Evolutionary conservation across 2,113 vertebrate genomes (phyloP), one percentile per base, ranked within the genome.

Genomic region (Pseudolaguvia tuberculata): DNA sequence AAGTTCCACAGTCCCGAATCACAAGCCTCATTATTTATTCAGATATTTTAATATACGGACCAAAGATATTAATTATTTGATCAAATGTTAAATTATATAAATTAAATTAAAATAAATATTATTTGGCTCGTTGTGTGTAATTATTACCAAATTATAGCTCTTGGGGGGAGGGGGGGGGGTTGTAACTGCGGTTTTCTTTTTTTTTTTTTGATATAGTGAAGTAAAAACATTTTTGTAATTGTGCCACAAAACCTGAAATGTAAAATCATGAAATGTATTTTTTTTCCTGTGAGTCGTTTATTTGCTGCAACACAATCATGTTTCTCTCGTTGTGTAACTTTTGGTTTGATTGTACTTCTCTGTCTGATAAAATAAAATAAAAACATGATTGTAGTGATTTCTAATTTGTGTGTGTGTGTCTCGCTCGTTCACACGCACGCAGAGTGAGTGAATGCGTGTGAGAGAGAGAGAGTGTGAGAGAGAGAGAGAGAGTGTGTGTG

Each of bases 291-390:
- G 47, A 52, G 71, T 10, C 31, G 52, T 7, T n/a, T 42, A n/a
- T 21, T 50, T 42, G 39, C 59, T 63, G 1, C 61, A n/a, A 35
- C 4, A 12, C 23, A 7, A 59, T 25, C 18, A 62, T 52, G n/a
- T 59, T 50, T 9, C 18, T 61, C 4, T n/a, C 12, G 4, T 13
- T 39, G 6, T 63, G 68, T 52, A 71, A 31, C 6, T 42, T 62
- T 20, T 21, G 3, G n/a, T 39, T 15, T 70, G 11, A 2, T 69
- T 31, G 3, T 48, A 3, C 35, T 56, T 23, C 4, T 63, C 42
- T 39, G 1, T 4, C 27, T 23, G 58, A 62, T 73, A 29, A 42
- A 62, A 61, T 29, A 50, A 62, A 73, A 73, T 72, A 61, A 61
- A 73, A 62, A n/a, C n/a, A n/a, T n/a, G n/a, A n/a, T n/a, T n/a